Base-by-base conservation (phyloP, 1,140 invertebrate species). In the Tetranychus urticae region DNA sequence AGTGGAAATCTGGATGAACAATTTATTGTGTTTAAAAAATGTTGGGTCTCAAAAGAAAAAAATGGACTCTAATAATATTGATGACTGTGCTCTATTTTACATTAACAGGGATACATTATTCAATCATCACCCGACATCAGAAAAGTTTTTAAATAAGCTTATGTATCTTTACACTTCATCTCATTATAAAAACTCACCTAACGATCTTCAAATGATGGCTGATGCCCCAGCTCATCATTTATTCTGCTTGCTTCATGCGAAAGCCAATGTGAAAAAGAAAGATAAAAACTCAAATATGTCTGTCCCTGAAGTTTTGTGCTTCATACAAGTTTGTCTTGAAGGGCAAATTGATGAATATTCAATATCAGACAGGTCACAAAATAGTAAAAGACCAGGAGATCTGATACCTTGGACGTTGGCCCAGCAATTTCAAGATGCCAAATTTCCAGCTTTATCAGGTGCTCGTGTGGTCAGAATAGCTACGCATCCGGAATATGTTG, bases 111-210 rank as follows among this genome's bases (percentile, higher is more conserved):
- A 99, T 70, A 91, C 91, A 0, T 72, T 99, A 13, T 99, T 99
- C 74, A 96, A 89, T 60, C 97, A 92, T 71, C 90, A 97, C 68
- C 86, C 86, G 72, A 88, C 88, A 0, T 92, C 93, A 0, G 96
- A 99, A 74, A 75, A 80, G 2, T 98, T 99, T 73, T 75, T 99
- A 5, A 89, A 97, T 69, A 76, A 85, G 66, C 68, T 99, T 0
- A 87, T 98, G 62, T 80, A 86, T 42, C 80, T 99, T 5, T 96
- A 91, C 71, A 93, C 97, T 0, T 81, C 94, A 0, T 97, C 93
- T 13, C 94, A 99, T 77, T 98, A 99, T 70, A 97, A 94, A 81
- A 99, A 99, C 74, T 90, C 85, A 61, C 96, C 96, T 1, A 97
- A 99, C 77, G 96, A 99, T 77, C 75, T 99, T 10, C 93, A 98